Conservation (phyloP, 2,888 invertebrate genomes). For the Ernsta delagoae region DNA sequence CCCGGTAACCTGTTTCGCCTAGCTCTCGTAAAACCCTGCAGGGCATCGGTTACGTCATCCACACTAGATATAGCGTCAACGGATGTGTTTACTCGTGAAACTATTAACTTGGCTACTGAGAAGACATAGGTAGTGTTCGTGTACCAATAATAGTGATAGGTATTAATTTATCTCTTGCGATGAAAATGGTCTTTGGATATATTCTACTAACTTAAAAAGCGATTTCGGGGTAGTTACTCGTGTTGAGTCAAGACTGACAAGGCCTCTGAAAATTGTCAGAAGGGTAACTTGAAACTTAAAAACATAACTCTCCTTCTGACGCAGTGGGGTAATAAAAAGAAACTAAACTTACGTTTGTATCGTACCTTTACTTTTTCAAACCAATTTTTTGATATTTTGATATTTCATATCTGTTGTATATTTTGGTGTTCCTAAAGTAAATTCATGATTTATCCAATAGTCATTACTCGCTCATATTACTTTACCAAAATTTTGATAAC, state of each 20-base stretch:
- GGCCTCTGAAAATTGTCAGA: neutral
- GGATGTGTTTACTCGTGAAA: constrained; percentile 37
- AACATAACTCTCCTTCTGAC: too few species aligned
- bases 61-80: constrained; percentile 35
- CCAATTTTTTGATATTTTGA: neutral
- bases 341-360: neutral
- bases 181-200: neutral
- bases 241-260: neutral
- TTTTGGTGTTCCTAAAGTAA: too few species aligned
- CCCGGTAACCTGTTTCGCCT: constrained; percentile 46
- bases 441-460: too few species aligned
- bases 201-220: neutral
- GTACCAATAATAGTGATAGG: neutral
- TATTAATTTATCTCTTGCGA: neutral
- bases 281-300: neutral
- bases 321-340: neutral
- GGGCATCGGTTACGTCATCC: constrained; percentile 40
- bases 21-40: constrained; percentile 40
- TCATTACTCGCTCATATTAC: too few species aligned
- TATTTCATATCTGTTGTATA: too few species aligned
- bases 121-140: neutral
- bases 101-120: constrained; percentile 6
- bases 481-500: too few species aligned
- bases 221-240: neutral
- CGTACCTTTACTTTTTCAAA: neutral